Percentiles rank a stretch among this genome's conserved stretches.
Evolutionary conservation across 2,888 invertebrate genomes (phyloP).

Genomic region (Rhodophaea formosa): DNA sequence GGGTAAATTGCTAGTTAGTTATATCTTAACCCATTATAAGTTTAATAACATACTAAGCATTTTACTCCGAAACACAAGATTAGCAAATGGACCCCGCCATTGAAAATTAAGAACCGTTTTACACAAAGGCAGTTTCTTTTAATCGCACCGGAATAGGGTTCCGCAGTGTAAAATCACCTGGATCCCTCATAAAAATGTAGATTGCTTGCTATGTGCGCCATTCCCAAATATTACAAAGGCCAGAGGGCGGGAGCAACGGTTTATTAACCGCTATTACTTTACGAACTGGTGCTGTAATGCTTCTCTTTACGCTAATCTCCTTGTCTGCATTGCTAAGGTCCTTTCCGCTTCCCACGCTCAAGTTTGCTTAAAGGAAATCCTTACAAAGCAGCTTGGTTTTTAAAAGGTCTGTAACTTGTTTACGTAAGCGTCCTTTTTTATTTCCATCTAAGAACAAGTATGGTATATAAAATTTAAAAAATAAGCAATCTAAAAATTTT

Average conservation of each 20-base stretch:
- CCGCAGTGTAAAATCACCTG: conserved; percentile 41
- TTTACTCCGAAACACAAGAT: no score
- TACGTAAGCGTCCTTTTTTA: no score
- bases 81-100: no score
- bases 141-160: conserved; percentile 26
- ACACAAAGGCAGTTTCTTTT: conserved; percentile 20
- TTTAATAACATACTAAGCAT: no score
- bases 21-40: no score
- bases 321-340: conserved; percentile 22
- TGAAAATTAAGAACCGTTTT: conserved; percentile 1
- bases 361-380: background rate
- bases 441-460: no score
- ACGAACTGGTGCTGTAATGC: conserved; percentile 41
- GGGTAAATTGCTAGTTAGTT: no score
- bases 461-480: no score
- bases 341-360: conserved; percentile 13
- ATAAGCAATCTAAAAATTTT: no score
- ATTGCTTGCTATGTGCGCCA: conserved; percentile 41
- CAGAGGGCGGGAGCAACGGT: conserved; percentile 34
- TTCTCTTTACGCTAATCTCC: conserved; percentile 31
- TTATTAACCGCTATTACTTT: conserved; percentile 45
- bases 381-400: background rate
- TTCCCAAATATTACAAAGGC: conserved; percentile 38
- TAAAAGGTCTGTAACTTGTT: background rate
- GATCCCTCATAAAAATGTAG: conserved; percentile 51